phyloP scores from a whole-genome alignment of 2,113 vertebrate genomes.

The Zootoca vivipara region DNA sequence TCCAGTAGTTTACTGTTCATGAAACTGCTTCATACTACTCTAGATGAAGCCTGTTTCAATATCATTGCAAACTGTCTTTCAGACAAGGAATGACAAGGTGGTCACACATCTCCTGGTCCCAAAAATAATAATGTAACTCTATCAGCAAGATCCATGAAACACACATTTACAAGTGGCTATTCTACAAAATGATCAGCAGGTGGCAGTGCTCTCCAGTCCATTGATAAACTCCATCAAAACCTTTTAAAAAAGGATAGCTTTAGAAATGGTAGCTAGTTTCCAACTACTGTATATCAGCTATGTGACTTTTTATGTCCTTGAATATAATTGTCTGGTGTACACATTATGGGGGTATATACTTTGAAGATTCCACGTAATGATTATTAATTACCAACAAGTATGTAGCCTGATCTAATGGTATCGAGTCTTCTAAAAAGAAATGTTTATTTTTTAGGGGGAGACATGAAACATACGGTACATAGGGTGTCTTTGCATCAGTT shows the following conservation, averaged over 20 bases:
- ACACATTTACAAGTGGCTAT: background rate
- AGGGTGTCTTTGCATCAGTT: background rate
- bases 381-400: background rate
- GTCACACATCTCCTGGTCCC: background rate
- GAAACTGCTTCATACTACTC: background rate
- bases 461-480: background rate
- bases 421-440: background rate
- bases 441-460: background rate
- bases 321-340: background rate
- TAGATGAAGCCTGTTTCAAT: background rate
- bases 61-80: background rate
- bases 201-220: constrained; percentile 68
- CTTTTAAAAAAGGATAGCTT: background rate
- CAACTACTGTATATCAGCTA: background rate
- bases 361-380: constrained; percentile 2
- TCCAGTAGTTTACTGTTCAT: background rate
- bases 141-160: background rate
- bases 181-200: constrained; percentile 61
- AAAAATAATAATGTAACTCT: accelerated
- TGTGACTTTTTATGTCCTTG: background rate
- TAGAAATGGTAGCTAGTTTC: background rate
- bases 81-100: background rate
- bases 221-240: accelerated
- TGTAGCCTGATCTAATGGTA: background rate
- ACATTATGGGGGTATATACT: background rate